Evolutionary conservation across 2,888 invertebrate genomes (phyloP), one percentile per base, ranked within the genome.

Genomic region (Charanyca ferruginea): DNA sequence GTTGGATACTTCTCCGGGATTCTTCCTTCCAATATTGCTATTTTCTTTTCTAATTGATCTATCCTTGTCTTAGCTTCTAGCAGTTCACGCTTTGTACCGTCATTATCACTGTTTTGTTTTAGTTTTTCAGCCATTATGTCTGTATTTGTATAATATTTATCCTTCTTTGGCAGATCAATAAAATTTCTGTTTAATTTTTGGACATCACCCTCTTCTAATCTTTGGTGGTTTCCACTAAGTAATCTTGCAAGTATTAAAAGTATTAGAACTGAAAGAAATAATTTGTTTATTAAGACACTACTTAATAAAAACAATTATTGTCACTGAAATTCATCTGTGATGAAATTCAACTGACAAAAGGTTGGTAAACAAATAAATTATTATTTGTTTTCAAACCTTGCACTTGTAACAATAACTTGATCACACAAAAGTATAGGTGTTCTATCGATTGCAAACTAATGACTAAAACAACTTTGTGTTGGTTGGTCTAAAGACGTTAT

Each of bases 1-100:
- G 98, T 97, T 0, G 99, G 99, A 94, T 98, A 99, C 80, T 97
- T 97, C 84, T 98, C 98, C 1, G 98, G 97, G 51, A 98, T 96
- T 85, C 97, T 96, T 3, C 96, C 96, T 89, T 98, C 98, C 52
- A 98, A 90, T 58, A 96, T 95, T 57, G 96, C 96, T 44, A 98
- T 94, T 92, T 97, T 98, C 73, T 96, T 96, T 89, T 98, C 98
- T 59, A 98, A 88, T 60, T 96, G 96, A 44, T 96, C 95, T 73
- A 98, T 96, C 82, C 96, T 96, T 35, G 91, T 91, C 76, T 96
- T 96, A 0, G 97, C 97, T 80, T 97, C 96, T 70, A 96, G 92
- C 22, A 98, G 86, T 80, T 97, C 96, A 58, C 85, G 91, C 66
- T 90, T 91, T 58, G 89, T 89, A 89, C 89, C 86, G 32, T 91